Evolutionary conservation across 2,797 vertebrate genomes (phyloP).

Genomic region (Enteromius trimaculatus): DNA sequence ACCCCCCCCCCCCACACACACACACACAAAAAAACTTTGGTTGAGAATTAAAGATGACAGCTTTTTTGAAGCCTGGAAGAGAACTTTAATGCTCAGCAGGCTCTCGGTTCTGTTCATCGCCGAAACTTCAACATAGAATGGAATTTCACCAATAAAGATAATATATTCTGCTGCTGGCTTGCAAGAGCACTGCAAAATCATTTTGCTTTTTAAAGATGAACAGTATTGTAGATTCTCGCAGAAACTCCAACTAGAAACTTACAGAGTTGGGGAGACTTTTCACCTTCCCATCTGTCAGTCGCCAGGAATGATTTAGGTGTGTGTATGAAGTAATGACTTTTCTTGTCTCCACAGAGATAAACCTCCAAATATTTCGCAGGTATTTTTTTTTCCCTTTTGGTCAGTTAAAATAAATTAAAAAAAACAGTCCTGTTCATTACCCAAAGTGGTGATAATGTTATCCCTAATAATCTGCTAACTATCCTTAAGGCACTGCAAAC

Average conservation of each 20-base stretch:
- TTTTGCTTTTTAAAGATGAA: background rate
- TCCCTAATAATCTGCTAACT: conserved; percentile 3
- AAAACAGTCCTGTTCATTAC: background rate
- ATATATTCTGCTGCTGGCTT: conserved; percentile 6
- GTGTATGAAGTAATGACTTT: conserved; percentile 1
- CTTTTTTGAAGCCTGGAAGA: background rate
- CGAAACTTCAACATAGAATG: background rate
- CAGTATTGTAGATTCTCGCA: conserved; percentile 12
- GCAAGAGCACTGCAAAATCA: background rate
- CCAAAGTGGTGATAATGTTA: background rate
- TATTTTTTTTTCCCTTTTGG: background rate
- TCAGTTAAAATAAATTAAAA: background rate
- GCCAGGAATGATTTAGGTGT: conserved; percentile 2
- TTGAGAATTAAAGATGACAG: background rate
- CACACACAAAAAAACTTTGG: too few species aligned
- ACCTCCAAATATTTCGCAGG: background rate
- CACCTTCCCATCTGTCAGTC: background rate
- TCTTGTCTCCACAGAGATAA: conserved; percentile 19
- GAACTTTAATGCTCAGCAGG: background rate
- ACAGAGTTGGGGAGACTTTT: background rate
- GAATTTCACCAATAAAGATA: background rate
- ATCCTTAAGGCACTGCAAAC: background rate
- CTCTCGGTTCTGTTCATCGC: background rate
- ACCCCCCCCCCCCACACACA: too few species aligned
- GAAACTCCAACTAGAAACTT: background rate